A percentile compares a stretch with the other conserved stretches of the same genome.
These are phyloP conservation scores for Anas platyrhynchos DNA, from an alignment of 2,113 vertebrate species.

Conservation along the genomic window DNA sequence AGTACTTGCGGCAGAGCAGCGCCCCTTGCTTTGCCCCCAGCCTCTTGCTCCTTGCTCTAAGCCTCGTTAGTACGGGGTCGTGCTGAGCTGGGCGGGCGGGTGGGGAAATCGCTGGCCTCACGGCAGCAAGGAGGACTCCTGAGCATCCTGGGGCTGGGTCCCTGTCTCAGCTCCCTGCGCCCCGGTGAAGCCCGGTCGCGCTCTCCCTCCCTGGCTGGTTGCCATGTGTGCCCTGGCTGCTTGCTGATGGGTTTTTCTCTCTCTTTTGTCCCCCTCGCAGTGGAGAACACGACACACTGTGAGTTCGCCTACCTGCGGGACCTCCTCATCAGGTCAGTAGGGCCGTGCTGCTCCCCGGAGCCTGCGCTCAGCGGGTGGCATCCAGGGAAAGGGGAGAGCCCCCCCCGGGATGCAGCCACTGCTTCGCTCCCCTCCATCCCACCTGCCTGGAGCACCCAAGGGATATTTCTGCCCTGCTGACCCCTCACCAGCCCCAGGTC, in stretches of 20 bases:
- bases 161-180: rapidly evolving
- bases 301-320: slow-evolving; percentile 98
- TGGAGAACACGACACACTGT: slow-evolving; percentile 96
- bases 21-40: neutral
- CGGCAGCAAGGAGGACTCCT: neutral
- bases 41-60: neutral
- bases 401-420: neutral
- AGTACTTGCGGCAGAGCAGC: neutral
- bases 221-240: rapidly evolving
- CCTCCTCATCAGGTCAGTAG: slow-evolving; percentile 94
- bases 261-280: slow-evolving; percentile 70
- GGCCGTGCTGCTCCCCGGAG: neutral
- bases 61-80: neutral
- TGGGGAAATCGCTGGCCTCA: neutral
- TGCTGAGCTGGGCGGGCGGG: neutral
- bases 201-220: rapidly evolving
- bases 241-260: neutral
- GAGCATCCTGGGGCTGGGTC: neutral
- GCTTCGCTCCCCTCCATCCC: neutral
- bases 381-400: neutral
- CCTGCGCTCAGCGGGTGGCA: neutral
- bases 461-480: neutral
- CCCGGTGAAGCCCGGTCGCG: rapidly evolving
- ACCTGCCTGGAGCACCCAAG: neutral
- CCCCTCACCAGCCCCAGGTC: neutral